Conservation (phyloP, 2,888 invertebrate genomes). For the Polietes domitor region DNA sequence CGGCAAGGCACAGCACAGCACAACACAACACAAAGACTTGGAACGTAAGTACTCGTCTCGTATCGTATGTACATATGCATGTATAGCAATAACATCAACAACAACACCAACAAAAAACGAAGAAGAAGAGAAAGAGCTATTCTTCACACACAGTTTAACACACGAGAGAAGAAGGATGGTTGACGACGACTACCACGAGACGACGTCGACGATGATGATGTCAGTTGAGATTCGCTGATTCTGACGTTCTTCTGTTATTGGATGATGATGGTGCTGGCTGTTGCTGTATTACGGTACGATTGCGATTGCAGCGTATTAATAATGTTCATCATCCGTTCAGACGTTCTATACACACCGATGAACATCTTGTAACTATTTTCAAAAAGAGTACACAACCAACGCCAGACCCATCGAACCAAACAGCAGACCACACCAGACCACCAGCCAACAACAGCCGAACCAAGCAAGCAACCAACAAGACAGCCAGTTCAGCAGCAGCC, state of each 20-base stretch:
- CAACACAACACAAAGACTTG: conserved; percentile 24
- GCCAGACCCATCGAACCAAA: conserved; percentile 64
- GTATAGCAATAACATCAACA: neutral
- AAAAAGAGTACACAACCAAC: conserved; percentile 70
- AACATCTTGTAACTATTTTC: conserved; percentile 80
- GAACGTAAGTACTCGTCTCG: conserved; percentile 20
- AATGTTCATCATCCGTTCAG: conserved; percentile 73
- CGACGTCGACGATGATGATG: conserved; percentile 52
- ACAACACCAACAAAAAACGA: conserved; percentile 1
- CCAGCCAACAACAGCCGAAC: conserved; percentile 36
- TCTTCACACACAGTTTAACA: conserved; percentile 57
- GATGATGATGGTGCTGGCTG: conserved; percentile 25
- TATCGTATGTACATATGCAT: conserved; percentile 9
- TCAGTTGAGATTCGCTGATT: conserved; percentile 60
- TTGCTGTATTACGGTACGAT: conserved; percentile 8
- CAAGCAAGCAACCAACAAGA: conserved; percentile 28
- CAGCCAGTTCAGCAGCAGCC: conserved; percentile 23
- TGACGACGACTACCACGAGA: conserved; percentile 4
- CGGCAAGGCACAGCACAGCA: neutral
- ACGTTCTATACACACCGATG: conserved; percentile 79
- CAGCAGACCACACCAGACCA: conserved; percentile 31
- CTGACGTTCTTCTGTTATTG: conserved; percentile 45
- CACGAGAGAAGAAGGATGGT: conserved; percentile 29
- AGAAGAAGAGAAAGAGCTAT: conserved; percentile 61
- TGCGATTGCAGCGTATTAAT: conserved; percentile 39